Evolutionary conservation across 2,797 vertebrate genomes (phyloP), one percentile per base, ranked within the genome.

Genomic region (Dicrostonyx torquatus): DNA sequence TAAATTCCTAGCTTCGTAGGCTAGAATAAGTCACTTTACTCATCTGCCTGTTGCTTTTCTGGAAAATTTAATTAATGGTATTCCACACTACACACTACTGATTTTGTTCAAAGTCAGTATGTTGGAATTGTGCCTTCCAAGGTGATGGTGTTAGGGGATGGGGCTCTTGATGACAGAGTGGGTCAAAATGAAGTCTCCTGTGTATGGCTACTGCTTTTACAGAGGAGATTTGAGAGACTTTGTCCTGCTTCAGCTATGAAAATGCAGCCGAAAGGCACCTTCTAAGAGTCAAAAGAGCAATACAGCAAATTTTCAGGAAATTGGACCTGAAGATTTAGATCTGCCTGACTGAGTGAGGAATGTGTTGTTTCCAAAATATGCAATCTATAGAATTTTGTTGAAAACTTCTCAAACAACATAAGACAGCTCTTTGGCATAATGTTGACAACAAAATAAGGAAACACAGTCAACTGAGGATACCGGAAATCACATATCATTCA

Each of bases 381-480:
- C 0, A 18, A 22, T 78, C 18, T 72, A 10, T 2, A 2, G 1
- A 14, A 80, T 60, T 68, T 92, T 68, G 22, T 43, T 50, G 13
- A 4, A 55, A 72, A 40, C 4, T 14, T 77, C 26, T 48, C 1
- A 66, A 24, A 50, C 14, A 37, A 18, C 84, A 17, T 26, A 79
- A n/a, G 4, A 66, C 7, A 78, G 72, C 11, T 87, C 68, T 48
- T 87, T 13, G 43, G 4, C 53, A 79, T 62, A 22, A 15, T 15
- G 90, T 88, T 83, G 45, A 34, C 76, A 12, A 79, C 24, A 43
- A 88, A 89, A 70, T 84, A 34, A 93, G 62, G 75, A 78, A 64
- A 82, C 13, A 0, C 18, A 91, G 91, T 76, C n/a, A 68, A 85
- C 66, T 73, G 12, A 34, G 14, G 82, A 7, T 18, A 50, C 17